Evolutionary conservation across 2,113 vertebrate species (phyloP), one percentile per base, ranked within the genome.

Genomic region (Choloepus hoffmanni): DNA sequence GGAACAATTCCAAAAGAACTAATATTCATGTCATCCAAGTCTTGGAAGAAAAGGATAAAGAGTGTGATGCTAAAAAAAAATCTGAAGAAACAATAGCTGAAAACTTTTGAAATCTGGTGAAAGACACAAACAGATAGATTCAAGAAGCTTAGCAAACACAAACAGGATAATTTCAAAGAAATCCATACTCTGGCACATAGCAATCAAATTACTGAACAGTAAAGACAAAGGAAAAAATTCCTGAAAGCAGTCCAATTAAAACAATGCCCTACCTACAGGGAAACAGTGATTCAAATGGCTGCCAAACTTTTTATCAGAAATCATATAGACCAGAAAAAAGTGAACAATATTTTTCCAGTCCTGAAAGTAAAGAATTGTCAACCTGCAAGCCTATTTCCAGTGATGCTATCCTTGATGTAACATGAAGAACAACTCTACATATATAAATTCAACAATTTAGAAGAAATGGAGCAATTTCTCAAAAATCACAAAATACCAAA

Each of bases 281-380:
- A 94, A 67, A 87, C 7, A 73, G 21, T 43, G 68, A 50, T 21
- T 60, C 15, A 86, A 43, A 30, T 9, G 7, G 58, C 50, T 14
- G 15, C n/a, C 88, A 63, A 88, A 36, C 50, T 95, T 93, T 74
- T 88, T 45, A 36, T 45, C 36, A 95, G 68, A 87, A 91, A 65
- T 72, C 26, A 62, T 10, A 2, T n/a, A 89, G 28, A 50, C 23
- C 58, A 81, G n/a, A 89, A 85, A 83, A 67, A 79, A 90, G n/a
- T 14, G 19, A 58, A 86, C 8, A 73, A 45, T 14, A 63, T 45
- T 78, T 84, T 72, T 78, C 36, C 91, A 36, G 58, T 74, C 7
- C 72, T 48, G 28, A 90, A 90, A 90, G 48, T 65, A 85, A 82
- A 93, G 21, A 89, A 28, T 0, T 89, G 30, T 70, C 89, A 40